Evolutionary conservation across 2,888 invertebrate genomes (phyloP), one percentile per base, ranked within the genome.

Genomic region (Venusia cambrica): DNA sequence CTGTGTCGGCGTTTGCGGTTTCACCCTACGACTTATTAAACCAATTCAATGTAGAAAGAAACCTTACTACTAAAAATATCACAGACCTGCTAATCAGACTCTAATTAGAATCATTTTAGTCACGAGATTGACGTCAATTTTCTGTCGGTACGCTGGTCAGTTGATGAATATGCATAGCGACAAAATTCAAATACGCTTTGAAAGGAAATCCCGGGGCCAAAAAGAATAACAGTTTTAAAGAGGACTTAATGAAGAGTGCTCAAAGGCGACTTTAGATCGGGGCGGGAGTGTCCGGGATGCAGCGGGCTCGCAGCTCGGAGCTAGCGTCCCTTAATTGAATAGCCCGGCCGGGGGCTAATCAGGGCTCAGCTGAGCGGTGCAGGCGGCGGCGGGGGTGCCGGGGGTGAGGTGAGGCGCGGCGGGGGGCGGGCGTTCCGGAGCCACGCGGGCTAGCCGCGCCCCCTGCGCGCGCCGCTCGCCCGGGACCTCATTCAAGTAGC

Each of bases 361-460:
- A 77, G 79, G 76, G 77, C 83, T 78, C 83, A 84, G 84, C 81
- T 83, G 83, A 80, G 76, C 74, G 73, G 73, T 69, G 73, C 70
- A 71, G 61, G 66, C 60, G 57, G 65, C n/a, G n/a, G n/a, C n/a
- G n/a, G 60, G 52, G 54, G 57, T 54, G 46, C 31, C 27, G 21
- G 35, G 47, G 50, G n/a, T n/a, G n/a, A n/a, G 62, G 66, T 66
- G 63, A 49, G 55, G 45, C 10, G 61, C 50, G n/a, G 67, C 67
- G 66, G 60, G 54, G 58, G 57, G 68, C 49, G 67, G 73, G 66
- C 72, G 71, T 66, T 72, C 78, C 65, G 87, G 87, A 88, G 84
- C 83, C 84, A 83, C 84, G 85, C 84, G 76, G 85, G 78, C 84
- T 84, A 67, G 84, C 80, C 90, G 90, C 90, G 90, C 90, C 87